phyloP scores from a whole-genome alignment of 2,113 vertebrate species.

The Ceyx melanurus region DNA sequence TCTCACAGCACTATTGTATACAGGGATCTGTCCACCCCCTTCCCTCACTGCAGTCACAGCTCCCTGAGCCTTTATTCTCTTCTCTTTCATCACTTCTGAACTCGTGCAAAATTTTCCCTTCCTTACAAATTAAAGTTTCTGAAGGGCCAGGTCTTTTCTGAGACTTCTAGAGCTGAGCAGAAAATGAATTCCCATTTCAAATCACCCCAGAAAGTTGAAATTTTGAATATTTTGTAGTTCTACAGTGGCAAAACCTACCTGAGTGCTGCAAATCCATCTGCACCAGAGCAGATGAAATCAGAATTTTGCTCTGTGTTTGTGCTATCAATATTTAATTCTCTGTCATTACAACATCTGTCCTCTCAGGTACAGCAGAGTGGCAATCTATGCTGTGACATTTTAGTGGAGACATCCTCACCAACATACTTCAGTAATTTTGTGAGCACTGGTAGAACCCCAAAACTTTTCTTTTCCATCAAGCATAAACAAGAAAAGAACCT shows the following conservation, averaged over 20 bases:
- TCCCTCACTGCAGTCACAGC: background rate
- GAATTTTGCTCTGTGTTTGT: background rate
- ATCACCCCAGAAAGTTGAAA: background rate
- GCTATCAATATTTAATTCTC: background rate
- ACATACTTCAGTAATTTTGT: background rate
- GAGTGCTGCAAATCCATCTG: background rate
- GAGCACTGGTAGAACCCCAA: background rate
- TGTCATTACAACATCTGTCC: background rate
- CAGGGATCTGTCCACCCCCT: conserved; percentile 39
- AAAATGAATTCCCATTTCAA: background rate
- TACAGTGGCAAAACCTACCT: background rate
- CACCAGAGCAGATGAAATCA: background rate
- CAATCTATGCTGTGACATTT: background rate
- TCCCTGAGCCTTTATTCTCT: conserved; percentile 7
- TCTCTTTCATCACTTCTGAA: conserved; percentile 16
- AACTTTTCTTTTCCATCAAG: background rate
- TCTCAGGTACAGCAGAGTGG: background rate
- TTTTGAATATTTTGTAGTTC: background rate
- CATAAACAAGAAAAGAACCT: background rate
- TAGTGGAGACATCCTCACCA: background rate
- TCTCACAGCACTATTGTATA: conserved; percentile 44
- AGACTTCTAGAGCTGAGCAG: background rate
- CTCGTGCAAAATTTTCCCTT: background rate
- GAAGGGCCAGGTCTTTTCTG: background rate
- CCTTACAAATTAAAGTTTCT: background rate